These are phyloP conservation scores for Piaya cayana DNA, from an alignment of 2,113 vertebrate genomes.

Conservation along the genomic window DNA sequence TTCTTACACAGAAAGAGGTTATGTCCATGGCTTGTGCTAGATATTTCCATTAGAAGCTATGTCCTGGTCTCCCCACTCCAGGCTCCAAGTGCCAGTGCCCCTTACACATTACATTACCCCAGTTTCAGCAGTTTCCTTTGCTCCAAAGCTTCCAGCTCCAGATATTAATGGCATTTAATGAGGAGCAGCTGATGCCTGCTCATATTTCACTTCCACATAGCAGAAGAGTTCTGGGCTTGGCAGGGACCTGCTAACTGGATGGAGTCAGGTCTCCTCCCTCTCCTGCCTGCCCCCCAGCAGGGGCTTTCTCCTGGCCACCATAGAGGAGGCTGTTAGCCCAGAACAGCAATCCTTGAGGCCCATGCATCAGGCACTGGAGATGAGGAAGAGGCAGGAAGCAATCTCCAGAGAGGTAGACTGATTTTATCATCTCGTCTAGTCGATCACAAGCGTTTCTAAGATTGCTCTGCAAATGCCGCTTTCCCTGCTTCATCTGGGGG, in stretches of 20 bases:
- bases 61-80: neutral
- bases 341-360: neutral
- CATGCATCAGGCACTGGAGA: neutral
- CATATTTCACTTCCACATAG: neutral
- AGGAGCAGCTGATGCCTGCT: neutral
- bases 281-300: neutral
- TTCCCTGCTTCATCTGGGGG: neutral
- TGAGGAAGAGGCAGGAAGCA: neutral
- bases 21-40: neutral
- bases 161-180: neutral
- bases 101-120: neutral
- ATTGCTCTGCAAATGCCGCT: neutral
- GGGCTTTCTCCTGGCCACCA: neutral
- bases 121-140: neutral
- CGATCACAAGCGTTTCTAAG: neutral
- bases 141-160: neutral
- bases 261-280: neutral
- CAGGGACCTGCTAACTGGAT: neutral
- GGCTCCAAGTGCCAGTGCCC: neutral
- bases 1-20: fast-evolving
- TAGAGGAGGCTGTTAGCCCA: fast-evolving
- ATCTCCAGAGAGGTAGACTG: neutral
- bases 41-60: neutral
- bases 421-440: neutral
- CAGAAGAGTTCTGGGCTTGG: neutral